These are phyloP conservation scores for Coenonympha arcania DNA, from an alignment of 2,888 invertebrate species.

Conservation along the genomic window DNA sequence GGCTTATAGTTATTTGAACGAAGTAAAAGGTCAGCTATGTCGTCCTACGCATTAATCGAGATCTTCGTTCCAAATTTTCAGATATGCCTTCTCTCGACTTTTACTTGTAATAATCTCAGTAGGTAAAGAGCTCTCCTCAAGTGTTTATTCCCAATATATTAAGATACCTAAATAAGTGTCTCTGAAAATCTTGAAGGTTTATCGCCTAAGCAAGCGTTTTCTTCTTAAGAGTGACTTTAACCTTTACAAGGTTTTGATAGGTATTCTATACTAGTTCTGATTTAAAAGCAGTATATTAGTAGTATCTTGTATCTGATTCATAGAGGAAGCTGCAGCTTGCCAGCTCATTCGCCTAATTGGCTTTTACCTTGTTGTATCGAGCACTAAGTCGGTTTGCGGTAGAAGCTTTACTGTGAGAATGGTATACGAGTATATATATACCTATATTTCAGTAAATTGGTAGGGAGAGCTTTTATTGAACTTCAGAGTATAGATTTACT, in stretches of 20 bases:
- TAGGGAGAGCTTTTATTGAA: too few relatives aligned
- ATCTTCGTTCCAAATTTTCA: not conserved
- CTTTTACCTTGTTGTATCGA: not conserved
- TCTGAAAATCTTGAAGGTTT: not conserved
- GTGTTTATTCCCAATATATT: not conserved
- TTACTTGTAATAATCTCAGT: not conserved
- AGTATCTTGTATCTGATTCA: not conserved
- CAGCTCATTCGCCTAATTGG: not conserved
- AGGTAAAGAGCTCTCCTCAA: not conserved
- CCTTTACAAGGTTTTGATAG: too few relatives aligned
- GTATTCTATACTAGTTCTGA: too few relatives aligned
- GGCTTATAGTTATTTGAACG: too few relatives aligned
- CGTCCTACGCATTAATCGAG: not conserved
- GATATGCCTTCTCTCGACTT: not conserved
- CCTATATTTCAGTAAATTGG: too few relatives aligned
- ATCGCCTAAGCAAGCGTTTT: not conserved
- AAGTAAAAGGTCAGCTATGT: not conserved
- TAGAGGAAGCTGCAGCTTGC: not conserved
- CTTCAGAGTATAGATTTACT: too few relatives aligned
- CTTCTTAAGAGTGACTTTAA: not conserved
- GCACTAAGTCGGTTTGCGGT: not conserved
- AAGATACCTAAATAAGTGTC: not conserved
- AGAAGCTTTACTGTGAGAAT: not conserved
- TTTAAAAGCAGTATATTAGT: not conserved
- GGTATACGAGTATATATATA: too few relatives aligned